Conservation (phyloP, 2,797 vertebrate species). For the Paramormyrops hopkinsi region DNA sequence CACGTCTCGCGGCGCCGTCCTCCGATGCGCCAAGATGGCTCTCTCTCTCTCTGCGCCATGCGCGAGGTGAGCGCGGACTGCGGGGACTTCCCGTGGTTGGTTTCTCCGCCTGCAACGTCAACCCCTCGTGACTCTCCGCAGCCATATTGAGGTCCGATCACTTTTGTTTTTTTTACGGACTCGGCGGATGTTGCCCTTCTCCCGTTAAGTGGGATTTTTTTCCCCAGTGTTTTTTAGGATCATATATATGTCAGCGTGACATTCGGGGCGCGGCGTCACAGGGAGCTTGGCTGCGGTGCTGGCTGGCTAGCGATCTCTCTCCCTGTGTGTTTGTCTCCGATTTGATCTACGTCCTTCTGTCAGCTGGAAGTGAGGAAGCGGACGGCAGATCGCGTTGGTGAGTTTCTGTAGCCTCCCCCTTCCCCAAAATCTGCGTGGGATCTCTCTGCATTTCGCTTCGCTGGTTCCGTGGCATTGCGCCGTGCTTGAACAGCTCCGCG, state of each 20-base stretch:
- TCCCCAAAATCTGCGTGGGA: not conserved
- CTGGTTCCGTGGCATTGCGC: not conserved
- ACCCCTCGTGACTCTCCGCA: conserved; percentile 40
- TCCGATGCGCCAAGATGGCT: not conserved
- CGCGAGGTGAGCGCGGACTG: not conserved
- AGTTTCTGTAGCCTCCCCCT: not conserved
- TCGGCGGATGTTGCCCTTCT: conserved; percentile 32
- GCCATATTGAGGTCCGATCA: conserved; percentile 39
- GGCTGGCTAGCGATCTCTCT: not conserved
- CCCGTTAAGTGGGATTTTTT: not conserved
- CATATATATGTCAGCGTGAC: not conserved
- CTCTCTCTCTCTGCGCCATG: not conserved
- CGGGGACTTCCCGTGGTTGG: not conserved
- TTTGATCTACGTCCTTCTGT: conserved; percentile 1
- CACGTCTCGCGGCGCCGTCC: not conserved
- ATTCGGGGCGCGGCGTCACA: not conserved
- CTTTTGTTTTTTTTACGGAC: conserved; percentile 11
- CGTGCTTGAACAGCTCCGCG: not conserved
- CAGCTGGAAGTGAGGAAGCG: conserved; percentile 21
- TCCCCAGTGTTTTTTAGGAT: not conserved
- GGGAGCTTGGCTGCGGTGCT: not conserved
- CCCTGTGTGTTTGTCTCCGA: not conserved
- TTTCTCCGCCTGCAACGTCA: conserved; percentile 29
- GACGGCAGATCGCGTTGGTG: not conserved
- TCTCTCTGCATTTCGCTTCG: not conserved